Percentiles rank a stretch among this genome's conserved stretches.
Evolutionary conservation across 2,888 invertebrate species (phyloP).

Genomic region (Cacoxenus indagator): DNA sequence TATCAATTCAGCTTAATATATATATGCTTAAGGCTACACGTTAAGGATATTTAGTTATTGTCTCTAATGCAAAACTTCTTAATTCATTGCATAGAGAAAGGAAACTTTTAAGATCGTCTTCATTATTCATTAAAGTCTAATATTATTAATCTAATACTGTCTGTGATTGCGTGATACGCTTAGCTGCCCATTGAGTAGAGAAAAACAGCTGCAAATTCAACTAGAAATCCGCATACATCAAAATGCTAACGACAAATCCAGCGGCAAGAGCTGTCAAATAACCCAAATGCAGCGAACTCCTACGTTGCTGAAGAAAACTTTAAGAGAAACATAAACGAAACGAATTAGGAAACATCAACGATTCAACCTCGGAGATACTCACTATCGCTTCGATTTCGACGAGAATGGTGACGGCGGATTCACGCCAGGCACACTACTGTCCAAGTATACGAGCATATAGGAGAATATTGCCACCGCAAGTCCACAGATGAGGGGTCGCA

Average conservation of each 20-base stretch:
- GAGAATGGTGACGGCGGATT: conserved; percentile 75
- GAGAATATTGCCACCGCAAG: conserved; percentile 73
- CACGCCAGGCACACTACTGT: conserved; percentile 75
- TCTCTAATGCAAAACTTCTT: background rate
- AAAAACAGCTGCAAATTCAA: background rate
- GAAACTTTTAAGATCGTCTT: background rate
- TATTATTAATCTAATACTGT: conserved; percentile 15
- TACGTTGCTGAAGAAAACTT: conserved; percentile 62
- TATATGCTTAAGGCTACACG: background rate
- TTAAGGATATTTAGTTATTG: background rate
- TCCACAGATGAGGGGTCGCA: conserved; percentile 70
- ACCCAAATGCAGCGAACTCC: conserved; percentile 69
- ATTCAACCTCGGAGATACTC: conserved; percentile 34
- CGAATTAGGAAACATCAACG: background rate
- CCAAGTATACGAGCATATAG: conserved; percentile 75
- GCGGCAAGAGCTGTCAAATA: conserved; percentile 72
- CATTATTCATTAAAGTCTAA: background rate
- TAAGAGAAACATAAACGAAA: background rate
- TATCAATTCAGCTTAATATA: background rate
- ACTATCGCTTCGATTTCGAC: conserved; percentile 71
- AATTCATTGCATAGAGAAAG: background rate
- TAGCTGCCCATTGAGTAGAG: background rate
- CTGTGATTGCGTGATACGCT: background rate
- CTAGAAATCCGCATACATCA: conserved; percentile 66
- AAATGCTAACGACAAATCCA: conserved; percentile 70